Evolutionary conservation across 1,140 invertebrate genomes (phyloP).

Genomic region (Pygmarrhopalites habei): DNA sequence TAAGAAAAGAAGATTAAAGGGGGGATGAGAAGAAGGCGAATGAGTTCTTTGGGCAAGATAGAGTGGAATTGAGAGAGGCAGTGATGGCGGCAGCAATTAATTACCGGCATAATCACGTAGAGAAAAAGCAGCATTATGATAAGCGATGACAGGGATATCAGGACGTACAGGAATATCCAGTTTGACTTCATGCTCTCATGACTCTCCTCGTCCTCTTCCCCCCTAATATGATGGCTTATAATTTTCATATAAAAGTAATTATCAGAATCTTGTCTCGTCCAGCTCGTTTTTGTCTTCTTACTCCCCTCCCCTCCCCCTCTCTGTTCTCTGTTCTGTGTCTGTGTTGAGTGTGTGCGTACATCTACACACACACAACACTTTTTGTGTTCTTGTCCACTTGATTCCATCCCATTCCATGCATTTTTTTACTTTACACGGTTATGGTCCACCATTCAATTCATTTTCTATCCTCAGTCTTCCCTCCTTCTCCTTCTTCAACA

Average conservation of each 20-base stretch:
- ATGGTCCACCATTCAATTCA: too few species aligned
- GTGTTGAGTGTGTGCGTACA: too few species aligned
- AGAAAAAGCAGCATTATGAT: slow-evolving; percentile 17
- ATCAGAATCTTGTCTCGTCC: slow-evolving; percentile 7
- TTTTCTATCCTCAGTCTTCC: too few species aligned
- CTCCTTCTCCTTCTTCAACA: too few species aligned
- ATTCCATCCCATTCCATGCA: too few species aligned
- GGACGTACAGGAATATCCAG: slow-evolving; percentile 17
- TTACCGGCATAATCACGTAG: slow-evolving; percentile 7
- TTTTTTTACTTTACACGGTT: too few species aligned
- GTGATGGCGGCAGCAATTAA: slow-evolving; percentile 17
- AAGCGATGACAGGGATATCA: slow-evolving; percentile 8
- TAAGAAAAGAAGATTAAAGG: too few species aligned
- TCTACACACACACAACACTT: too few species aligned
- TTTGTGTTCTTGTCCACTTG: too few species aligned
- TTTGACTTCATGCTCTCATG: slow-evolving; percentile 17
- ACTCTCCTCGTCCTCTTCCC: slow-evolving; percentile 1
- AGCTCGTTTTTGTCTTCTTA: background rate
- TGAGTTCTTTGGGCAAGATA: too few species aligned
- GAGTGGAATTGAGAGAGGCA: background rate
- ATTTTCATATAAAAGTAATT: slow-evolving; percentile 22
- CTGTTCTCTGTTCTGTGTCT: too few species aligned
- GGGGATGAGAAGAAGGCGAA: too few species aligned
- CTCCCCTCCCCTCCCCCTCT: background rate
- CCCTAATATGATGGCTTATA: slow-evolving; percentile 1